Conservation (phyloP, 2,113 vertebrate species). For the zebrafish (Danio rerio) region DNA sequence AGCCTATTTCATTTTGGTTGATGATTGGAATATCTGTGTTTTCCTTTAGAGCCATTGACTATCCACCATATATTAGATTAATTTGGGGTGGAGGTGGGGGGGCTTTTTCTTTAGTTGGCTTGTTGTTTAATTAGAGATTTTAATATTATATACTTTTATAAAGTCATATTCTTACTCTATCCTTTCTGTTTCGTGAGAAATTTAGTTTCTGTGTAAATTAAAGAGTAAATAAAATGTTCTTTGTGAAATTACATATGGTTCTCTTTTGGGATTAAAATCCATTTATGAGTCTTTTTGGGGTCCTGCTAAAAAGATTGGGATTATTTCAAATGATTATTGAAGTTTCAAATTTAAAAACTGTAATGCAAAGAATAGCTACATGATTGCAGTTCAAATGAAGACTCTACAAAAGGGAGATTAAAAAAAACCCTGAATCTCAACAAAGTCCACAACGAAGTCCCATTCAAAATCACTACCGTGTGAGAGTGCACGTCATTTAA, state of each 20-base stretch:
- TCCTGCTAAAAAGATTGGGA: background rate
- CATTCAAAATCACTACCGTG: constrained; percentile 52
- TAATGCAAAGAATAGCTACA: background rate
- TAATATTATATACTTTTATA: no score
- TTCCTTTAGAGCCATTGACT: no score
- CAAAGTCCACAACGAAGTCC: constrained; percentile 42
- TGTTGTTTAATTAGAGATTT: no score
- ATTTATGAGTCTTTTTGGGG: background rate
- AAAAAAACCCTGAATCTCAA: constrained; percentile 14
- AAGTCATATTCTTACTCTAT: no score
- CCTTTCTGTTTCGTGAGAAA: background rate
- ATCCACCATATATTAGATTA: no score
- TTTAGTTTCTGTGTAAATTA: background rate
- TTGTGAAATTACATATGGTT: background rate
- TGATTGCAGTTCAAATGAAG: constrained; percentile 2
- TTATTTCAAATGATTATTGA: background rate
- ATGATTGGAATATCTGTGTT: no score
- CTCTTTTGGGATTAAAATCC: background rate
- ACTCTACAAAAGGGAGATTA: constrained; percentile 32
- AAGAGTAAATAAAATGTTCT: no score
- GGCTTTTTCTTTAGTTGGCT: no score
- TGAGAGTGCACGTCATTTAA: constrained; percentile 63
- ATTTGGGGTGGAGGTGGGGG: no score
- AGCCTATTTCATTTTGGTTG: no score
- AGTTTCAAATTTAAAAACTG: background rate